Conservation (phyloP, 2,113 vertebrate species). For the Athene cunicularia region DNA sequence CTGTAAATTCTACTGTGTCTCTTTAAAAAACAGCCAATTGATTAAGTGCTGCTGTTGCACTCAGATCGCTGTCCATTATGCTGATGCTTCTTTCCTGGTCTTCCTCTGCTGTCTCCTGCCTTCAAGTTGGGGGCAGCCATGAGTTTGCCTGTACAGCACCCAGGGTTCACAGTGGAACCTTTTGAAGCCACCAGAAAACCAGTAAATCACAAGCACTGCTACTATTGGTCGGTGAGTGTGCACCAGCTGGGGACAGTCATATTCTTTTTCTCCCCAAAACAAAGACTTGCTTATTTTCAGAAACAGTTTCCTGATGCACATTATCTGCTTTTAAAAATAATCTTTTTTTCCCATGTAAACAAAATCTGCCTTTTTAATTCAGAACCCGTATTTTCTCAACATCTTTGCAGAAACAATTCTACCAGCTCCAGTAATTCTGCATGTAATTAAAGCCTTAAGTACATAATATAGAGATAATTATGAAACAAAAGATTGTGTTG, state of each 20-base stretch:
- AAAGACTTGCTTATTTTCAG: background rate
- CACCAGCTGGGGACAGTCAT: background rate
- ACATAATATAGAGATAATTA: background rate
- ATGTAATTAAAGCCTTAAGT: background rate
- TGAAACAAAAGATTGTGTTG: background rate
- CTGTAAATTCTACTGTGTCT: background rate
- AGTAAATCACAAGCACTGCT: background rate
- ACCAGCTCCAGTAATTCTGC: background rate
- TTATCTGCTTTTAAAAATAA: background rate
- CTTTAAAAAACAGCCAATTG: background rate
- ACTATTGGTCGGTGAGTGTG: background rate
- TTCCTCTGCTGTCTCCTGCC: background rate
- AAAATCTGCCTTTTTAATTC: background rate
- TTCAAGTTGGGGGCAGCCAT: background rate
- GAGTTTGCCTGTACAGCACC: background rate
- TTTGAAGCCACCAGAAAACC: background rate
- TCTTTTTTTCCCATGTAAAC: background rate
- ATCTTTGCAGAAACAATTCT: background rate
- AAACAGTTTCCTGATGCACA: background rate
- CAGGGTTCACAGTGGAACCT: background rate
- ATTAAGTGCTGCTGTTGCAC: background rate
- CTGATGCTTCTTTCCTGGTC: background rate
- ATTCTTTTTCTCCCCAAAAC: background rate
- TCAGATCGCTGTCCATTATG: background rate
- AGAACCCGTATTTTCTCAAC: background rate